phyloP scores from a whole-genome alignment of 2,888 invertebrate species.

The Callosobruchus maculatus region DNA sequence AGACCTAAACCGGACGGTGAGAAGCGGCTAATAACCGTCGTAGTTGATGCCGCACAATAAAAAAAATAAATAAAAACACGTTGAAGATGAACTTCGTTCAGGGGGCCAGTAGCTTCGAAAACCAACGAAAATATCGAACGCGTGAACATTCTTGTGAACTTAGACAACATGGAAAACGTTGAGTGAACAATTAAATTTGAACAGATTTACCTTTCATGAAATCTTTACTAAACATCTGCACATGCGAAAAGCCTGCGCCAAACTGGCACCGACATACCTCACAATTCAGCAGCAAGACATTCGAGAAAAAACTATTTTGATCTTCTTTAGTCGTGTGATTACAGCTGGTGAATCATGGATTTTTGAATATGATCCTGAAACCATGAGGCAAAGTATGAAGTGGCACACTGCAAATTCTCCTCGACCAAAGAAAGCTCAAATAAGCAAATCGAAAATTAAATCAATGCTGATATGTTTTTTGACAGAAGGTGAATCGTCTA shows the following conservation, averaged over 20 bases:
- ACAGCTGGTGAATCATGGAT: neutral
- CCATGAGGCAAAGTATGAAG: neutral
- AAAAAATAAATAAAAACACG: no score
- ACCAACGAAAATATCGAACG: neutral
- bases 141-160: neutral
- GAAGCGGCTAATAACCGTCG: no score
- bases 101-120: neutral
- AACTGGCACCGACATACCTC: neutral
- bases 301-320: neutral
- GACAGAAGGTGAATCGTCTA: neutral
- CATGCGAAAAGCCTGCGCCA: slow-evolving; percentile 1
- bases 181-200: slow-evolving; percentile 6
- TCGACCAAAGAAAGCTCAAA: neutral
- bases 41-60: no score
- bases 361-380: neutral
- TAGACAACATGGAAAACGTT: slow-evolving; percentile 4
- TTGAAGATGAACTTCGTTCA: neutral
- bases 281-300: neutral
- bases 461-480: neutral
- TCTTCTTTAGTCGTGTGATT: neutral
- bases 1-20: no score
- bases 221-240: neutral
- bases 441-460: slow-evolving; percentile 1
- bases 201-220: slow-evolving; percentile 3
- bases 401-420: neutral